A percentile compares a stretch with the other conserved stretches of the same genome.
These are phyloP conservation scores for Ooceraea biroi DNA, from an alignment of 1,140 invertebrate species.

Conservation along the genomic window DNA sequence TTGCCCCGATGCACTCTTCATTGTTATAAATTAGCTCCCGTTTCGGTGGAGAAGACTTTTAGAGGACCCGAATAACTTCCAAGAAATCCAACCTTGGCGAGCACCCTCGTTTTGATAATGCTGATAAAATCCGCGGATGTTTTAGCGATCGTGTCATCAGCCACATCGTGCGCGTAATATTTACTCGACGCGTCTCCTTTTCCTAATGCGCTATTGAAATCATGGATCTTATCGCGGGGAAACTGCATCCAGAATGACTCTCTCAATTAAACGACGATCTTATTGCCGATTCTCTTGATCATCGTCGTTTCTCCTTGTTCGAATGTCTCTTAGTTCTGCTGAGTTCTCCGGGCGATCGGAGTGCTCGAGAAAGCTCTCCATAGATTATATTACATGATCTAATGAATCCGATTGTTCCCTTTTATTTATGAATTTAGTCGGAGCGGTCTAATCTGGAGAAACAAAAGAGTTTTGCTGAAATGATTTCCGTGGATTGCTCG, in stretches of 20 bases:
- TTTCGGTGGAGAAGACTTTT: neutral
- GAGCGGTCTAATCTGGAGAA: neutral
- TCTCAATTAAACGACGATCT: neutral
- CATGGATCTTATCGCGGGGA: neutral
- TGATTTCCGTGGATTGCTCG: neutral
- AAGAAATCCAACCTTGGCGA: neutral
- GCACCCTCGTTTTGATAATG: neutral
- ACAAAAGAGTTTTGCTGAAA: constrained; percentile 18
- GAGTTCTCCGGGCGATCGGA: neutral
- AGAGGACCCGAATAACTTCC: neutral
- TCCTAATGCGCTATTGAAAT: constrained; percentile 2
- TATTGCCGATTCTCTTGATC: neutral
- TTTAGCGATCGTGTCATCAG: neutral
- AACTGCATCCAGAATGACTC: neutral
- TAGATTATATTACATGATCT: neutral
- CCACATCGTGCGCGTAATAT: neutral
- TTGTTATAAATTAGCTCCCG: constrained; percentile 37
- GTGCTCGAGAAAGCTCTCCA: neutral
- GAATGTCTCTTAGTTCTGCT: neutral
- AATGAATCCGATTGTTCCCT: neutral
- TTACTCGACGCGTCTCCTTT: neutral
- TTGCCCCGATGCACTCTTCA: neutral
- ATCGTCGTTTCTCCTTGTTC: neutral
- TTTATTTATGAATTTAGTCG: constrained; percentile 4
- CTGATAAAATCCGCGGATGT: neutral